Conservation (phyloP, 92 coral and sea anemone species). For the Chrysogorgia sp. region DNA sequence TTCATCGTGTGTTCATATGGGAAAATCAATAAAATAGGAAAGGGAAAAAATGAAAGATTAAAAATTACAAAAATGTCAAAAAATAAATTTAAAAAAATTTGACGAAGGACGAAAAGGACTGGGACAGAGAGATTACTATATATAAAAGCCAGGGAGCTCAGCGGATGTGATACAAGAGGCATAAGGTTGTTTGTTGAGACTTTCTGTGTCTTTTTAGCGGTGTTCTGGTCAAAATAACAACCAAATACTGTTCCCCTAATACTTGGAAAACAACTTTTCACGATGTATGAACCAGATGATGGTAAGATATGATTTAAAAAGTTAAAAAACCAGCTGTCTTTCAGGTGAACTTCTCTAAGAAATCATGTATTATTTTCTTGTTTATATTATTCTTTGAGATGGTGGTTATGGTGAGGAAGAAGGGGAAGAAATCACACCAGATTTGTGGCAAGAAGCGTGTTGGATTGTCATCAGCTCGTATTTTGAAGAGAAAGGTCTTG, state of each 20-base stretch:
- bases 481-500: constrained; percentile 99
- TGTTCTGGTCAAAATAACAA: not conserved
- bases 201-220: constrained; percentile 1
- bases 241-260: not conserved
- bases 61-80: no score
- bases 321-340: no score
- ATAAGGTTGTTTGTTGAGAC: constrained; percentile 43
- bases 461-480: constrained; percentile 99
- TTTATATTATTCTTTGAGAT: constrained; percentile 44
- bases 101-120: constrained; percentile 68
- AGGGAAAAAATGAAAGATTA: no score
- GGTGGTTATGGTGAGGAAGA: constrained; percentile 91
- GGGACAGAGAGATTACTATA: not conserved
- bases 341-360: not conserved
- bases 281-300: constrained; percentile 93
- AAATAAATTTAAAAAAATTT: constrained; percentile 30
- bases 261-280: not conserved
- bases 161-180: not conserved
- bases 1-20: no score
- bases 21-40: no score
- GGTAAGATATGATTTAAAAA: constrained; percentile 59
- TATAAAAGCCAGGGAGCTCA: constrained; percentile 33
- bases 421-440: constrained; percentile 95
- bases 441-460: constrained; percentile 99
- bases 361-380: no score